Conservation (phyloP, 2,113 vertebrate species). For the Sphaerodactylus townsendi region DNA sequence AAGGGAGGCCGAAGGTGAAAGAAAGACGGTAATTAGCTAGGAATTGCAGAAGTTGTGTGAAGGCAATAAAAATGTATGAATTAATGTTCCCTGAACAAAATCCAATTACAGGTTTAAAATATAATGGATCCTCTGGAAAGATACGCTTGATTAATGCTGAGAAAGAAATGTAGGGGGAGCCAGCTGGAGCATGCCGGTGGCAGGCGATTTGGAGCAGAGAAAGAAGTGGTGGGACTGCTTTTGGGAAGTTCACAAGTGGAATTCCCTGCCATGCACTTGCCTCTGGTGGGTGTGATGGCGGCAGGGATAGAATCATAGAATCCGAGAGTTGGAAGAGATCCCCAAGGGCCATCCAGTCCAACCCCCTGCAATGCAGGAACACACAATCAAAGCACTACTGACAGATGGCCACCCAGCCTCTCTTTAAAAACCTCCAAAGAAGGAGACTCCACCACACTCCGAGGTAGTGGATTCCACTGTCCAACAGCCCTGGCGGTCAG, state of each 20-base stretch:
- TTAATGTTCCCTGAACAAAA: neutral
- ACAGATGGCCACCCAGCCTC: no score
- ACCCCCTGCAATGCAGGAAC: no score
- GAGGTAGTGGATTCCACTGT: no score
- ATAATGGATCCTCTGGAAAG: no score
- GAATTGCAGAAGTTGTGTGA: neutral
- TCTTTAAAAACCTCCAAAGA: no score
- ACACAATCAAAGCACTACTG: no score
- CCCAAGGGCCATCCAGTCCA: no score
- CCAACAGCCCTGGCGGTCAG: no score
- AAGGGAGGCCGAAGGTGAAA: neutral
- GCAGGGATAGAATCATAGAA: no score
- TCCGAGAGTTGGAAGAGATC: no score
- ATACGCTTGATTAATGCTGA: no score
- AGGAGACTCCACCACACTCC: no score
- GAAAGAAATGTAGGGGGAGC: neutral
- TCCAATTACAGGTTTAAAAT: neutral
- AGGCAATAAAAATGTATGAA: neutral
- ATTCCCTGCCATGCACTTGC: neutral
- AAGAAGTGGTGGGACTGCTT: neutral
- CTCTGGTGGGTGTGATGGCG: neutral
- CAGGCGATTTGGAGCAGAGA: accelerated
- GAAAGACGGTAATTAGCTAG: neutral
- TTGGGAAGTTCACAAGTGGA: neutral
- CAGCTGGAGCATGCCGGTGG: neutral